These are phyloP conservation scores for Notospermus geniculatus DNA, from an alignment of 1,140 invertebrate species.

Conservation along the genomic window DNA sequence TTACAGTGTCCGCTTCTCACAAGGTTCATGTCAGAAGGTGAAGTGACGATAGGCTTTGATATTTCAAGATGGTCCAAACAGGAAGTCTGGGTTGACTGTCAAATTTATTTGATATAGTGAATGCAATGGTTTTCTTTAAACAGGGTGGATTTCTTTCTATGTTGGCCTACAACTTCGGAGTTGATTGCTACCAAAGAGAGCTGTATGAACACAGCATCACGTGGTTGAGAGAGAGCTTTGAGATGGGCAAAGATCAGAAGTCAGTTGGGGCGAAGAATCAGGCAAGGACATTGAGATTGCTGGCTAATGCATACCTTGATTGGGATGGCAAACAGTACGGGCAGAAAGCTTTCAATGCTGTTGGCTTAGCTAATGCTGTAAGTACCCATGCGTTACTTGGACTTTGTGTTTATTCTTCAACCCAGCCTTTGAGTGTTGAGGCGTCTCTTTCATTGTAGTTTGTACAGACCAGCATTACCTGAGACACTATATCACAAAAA, in stretches of 20 bases:
- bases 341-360: slow-evolving; percentile 45
- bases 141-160: slow-evolving; percentile 19
- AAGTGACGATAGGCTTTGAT: no score
- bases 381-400: slow-evolving; percentile 10
- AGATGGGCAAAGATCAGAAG: slow-evolving; percentile 33
- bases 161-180: slow-evolving; percentile 47
- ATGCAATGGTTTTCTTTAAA: no score
- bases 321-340: slow-evolving; percentile 28
- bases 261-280: slow-evolving; percentile 31
- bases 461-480: no score
- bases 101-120: no score
- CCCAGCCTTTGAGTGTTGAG: no score
- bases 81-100: no score
- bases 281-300: slow-evolving; percentile 40
- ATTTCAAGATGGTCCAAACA: no score
- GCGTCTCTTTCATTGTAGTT: no score
- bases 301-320: slow-evolving; percentile 42
- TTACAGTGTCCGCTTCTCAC: no score
- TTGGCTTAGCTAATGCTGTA: slow-evolving; percentile 41
- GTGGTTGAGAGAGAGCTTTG: slow-evolving; percentile 44
- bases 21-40: no score
- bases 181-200: slow-evolving; percentile 34
- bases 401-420: no score
- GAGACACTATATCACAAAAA: no score
- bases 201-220: slow-evolving; percentile 28